Evolutionary conservation across 2,113 vertebrate genomes (phyloP).

Genomic region (Albula goreensis): DNA sequence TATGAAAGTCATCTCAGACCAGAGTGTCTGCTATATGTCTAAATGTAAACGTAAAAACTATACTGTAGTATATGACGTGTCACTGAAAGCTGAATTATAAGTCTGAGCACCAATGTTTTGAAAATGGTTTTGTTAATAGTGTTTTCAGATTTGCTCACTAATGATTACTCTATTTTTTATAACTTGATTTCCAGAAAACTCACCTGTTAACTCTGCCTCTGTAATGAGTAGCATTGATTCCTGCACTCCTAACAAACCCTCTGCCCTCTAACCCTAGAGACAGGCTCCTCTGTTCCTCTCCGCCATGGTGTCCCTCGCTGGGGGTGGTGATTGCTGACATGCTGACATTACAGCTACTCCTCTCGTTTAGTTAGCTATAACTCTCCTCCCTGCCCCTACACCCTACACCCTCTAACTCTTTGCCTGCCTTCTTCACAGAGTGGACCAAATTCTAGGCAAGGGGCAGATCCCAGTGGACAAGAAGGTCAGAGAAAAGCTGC

Average conservation of each 20-base stretch:
- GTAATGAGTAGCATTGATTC: not conserved
- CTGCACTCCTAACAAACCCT: not conserved
- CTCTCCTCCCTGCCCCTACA: not conserved
- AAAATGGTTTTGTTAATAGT: too few species aligned
- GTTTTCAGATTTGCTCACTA: too few species aligned
- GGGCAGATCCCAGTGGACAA: conserved; percentile 92
- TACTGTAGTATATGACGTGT: too few species aligned
- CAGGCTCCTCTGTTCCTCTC: not conserved
- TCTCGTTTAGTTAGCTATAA: not conserved
- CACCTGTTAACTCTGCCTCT: not conserved
- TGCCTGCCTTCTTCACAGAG: conserved; percentile 74
- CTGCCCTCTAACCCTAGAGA: not conserved
- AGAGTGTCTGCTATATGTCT: too few species aligned
- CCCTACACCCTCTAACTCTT: not conserved
- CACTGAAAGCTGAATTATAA: too few species aligned
- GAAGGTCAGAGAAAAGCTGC: conserved; percentile 86
- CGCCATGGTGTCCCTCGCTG: conserved; percentile 10
- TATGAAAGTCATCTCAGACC: too few species aligned
- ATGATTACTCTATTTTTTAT: not conserved
- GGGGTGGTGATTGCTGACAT: not conserved
- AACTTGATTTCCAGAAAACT: not conserved
- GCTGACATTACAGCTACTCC: not conserved
- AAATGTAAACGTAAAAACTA: too few species aligned
- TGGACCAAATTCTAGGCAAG: conserved; percentile 97
- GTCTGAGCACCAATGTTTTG: too few species aligned